phyloP scores from a whole-genome alignment of 92 coral and sea anemone genomes.

The Zoanthus solanderi region DNA sequence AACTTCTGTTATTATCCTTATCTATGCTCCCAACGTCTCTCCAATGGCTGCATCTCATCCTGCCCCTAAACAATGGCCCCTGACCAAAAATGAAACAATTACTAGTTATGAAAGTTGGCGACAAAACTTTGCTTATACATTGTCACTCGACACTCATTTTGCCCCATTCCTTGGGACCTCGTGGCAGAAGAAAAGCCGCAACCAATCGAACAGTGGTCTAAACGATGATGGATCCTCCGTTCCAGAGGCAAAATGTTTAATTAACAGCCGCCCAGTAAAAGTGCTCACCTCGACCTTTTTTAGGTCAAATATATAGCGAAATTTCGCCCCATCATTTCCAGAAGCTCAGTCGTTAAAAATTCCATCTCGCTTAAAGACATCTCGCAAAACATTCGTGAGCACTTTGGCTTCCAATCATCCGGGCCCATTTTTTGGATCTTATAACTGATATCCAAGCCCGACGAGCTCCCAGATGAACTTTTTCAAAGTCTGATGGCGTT shows the following conservation, averaged over 20 bases:
- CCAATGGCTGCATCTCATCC: neutral
- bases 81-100: conserved; percentile 8
- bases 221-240: too few relatives aligned
- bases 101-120: conserved; percentile 11
- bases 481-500: conserved; percentile 71
- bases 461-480: conserved; percentile 64
- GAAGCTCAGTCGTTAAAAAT: conserved; percentile 62
- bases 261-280: too few relatives aligned
- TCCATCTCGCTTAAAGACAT: conserved; percentile 70
- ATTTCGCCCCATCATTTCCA: neutral
- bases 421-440: conserved; percentile 60
- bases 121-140: neutral
- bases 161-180: too few relatives aligned
- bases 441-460: conserved; percentile 46
- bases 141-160: neutral
- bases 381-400: conserved; percentile 54
- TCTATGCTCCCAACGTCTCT: neutral
- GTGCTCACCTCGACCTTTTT: neutral
- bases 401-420: conserved; percentile 62
- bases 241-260: too few relatives aligned
- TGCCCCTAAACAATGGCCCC: conserved; percentile 7
- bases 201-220: too few relatives aligned
- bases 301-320: neutral
- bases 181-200: too few relatives aligned
- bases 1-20: neutral